Evolutionary conservation across 2,888 invertebrate species (phyloP).

Genomic region (Sarcophaga subvicina): DNA sequence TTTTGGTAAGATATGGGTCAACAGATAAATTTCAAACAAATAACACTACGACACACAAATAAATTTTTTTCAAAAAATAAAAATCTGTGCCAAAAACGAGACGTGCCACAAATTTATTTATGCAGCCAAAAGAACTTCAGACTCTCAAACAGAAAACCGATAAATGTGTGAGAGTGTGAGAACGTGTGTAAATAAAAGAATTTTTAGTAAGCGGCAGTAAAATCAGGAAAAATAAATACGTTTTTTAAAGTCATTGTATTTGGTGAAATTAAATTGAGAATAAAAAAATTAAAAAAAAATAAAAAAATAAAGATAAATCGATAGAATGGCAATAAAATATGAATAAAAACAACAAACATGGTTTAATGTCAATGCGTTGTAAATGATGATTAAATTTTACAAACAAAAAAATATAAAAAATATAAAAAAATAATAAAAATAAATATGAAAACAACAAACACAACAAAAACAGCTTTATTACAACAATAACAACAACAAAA

Average conservation of each 20-base stretch:
- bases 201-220: too few relatives aligned
- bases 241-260: too few relatives aligned
- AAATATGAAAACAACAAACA: neutral
- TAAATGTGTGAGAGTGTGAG: neutral
- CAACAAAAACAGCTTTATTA: slow-evolving; percentile 39
- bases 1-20: slow-evolving; percentile 25
- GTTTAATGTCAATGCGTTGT: slow-evolving; percentile 33
- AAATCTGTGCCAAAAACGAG: slow-evolving; percentile 21
- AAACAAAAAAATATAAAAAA: slow-evolving; percentile 8
- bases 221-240: too few relatives aligned
- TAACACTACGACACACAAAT: neutral
- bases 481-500: slow-evolving; percentile 30
- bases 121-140: neutral
- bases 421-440: slow-evolving; percentile 11
- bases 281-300: too few relatives aligned
- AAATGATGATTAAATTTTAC: slow-evolving; percentile 8
- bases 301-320: neutral
- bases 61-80: neutral
- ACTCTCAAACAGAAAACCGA: too few relatives aligned
- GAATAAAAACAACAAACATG: slow-evolving; percentile 14
- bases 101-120: slow-evolving; percentile 24
- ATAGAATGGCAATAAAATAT: slow-evolving; percentile 47
- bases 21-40: neutral
- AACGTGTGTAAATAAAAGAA: neutral
- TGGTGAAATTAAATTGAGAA: too few relatives aligned